Base-by-base conservation (phyloP, 2,888 invertebrate genomes). In the Timema cristinae region DNA sequence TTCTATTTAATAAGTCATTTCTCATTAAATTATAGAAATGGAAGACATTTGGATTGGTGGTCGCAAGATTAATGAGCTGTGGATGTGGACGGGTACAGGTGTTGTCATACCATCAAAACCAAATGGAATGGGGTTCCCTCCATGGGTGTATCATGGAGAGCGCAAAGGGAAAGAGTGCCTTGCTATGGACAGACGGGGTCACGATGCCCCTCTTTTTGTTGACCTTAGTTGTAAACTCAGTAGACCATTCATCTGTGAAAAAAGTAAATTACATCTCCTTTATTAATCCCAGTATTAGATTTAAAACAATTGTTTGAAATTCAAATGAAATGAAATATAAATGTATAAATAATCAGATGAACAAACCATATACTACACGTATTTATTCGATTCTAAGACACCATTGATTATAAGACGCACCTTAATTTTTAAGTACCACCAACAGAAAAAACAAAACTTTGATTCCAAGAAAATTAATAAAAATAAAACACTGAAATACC, bases 31-130 rank as follows among this genome's bases (percentile, higher is more conserved):
- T 32, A 32, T n/a, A 52, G 54, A 52, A n/a, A 10, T 52, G 54
- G 54, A 52, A n/a, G 54, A 52, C 54, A n/a, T 52, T n/a, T 52
- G 54, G 54, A n/a, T 52, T n/a, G 54, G 54, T n/a, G 54, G 54
- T n/a, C 54, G 54, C 54, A 52, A n/a, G 54, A 52, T 52, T n/a
- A 52, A n/a, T 4, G n/a, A 52, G 11, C 11, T 52, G 54, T 52
- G 54, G 54, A 52, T n/a, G 10, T 52, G 54, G 54, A n/a, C 54
- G 54, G 54, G 11, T n/a, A 52, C 54, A 10, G 54, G 54, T n/a
- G n/a, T 13, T 4, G 11, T 52, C 11, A 10, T 52, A n/a, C 11
- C 54, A n/a, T 52, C 54, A n/a, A 52, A 52, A n/a, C 10, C n/a
- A 52, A n/a, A n/a, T n/a, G 54, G 11, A 10, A n/a, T 13, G 11